Conservation (phyloP, 2,797 vertebrate species). For the Holocentrus rufus region DNA sequence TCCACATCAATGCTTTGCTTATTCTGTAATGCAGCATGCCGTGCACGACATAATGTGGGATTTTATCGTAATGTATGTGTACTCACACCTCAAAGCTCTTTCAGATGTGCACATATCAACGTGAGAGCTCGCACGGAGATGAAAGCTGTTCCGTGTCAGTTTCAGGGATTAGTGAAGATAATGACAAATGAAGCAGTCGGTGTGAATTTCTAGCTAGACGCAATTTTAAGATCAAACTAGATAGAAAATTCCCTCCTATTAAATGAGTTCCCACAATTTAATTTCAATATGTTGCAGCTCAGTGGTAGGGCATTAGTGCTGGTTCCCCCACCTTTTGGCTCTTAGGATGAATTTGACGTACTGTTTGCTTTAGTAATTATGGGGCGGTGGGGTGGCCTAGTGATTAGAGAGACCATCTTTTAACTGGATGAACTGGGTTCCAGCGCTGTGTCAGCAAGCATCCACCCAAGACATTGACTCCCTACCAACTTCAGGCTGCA, state of each 20-base stretch:
- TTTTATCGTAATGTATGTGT: not conserved
- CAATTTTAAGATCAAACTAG: not conserved
- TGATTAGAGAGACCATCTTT: no score
- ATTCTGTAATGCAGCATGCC: not conserved
- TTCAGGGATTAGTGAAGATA: not conserved
- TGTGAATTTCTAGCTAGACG: not conserved
- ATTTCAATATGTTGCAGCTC: not conserved
- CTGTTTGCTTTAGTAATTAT: no score
- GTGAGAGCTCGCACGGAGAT: not conserved
- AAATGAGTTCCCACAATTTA: slow-evolving; percentile 6
- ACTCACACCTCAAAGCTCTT: not conserved
- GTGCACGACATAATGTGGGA: no score
- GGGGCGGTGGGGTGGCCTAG: no score
- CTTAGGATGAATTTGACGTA: no score
- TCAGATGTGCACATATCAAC: not conserved
- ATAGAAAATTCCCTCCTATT: not conserved
- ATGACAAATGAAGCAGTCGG: slow-evolving; percentile 6
- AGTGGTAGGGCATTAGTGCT: not conserved
- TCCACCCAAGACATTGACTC: no score
- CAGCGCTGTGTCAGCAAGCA: no score
- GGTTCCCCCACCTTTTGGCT: no score
- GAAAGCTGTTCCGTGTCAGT: not conserved
- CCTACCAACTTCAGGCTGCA: no score
- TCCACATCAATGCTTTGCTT: not conserved
- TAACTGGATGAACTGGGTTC: no score